Evolutionary conservation across 2,797 vertebrate species (phyloP), one percentile per base, ranked within the genome.

Genomic region (Liparis tanakae): DNA sequence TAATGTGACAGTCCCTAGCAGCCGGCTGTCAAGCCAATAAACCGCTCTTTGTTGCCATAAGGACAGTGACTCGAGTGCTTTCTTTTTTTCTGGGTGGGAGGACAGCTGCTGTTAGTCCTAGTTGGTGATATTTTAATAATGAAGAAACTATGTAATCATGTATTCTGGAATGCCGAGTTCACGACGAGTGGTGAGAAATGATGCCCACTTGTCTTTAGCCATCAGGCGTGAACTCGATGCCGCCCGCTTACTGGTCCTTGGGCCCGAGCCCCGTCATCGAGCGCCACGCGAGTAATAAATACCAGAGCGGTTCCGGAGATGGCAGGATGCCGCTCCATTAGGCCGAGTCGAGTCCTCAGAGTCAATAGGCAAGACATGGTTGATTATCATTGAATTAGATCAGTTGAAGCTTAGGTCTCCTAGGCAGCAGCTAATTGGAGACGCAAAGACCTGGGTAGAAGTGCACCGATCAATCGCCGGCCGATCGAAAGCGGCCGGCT

Each of bases 1-100:
- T 83, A 89, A 91, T 87, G 88, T 87, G 88, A 84, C 81, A 70
- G 84, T 83, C 82, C 43, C 69, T 76, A 85, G 88, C 81, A 83
- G 78, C 17, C 50, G 36, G 37, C 83, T 74, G 85, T 85, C 81
- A 48, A 78, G 71, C 72, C 75, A 82, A 82, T 86, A 84, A 85
- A 76, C 71, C 56, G 15, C 58, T 72, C 85, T 85, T 83, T 85
- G 85, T 85, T 83, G 67, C 58, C 39, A 30, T 58, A 63, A 81
- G 64, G 78, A 81, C 72, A 78, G 72, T 79, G 72, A 73, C 81
- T 74, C 53, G 25, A 59, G 54, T 72, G 70, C 13, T 17, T 67
- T 48, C 18, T 48, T 48, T 76, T 79, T 30, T 30, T 2, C 25
- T 70, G 77, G 55, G 12, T 70, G 78, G 25, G 25, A 30, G 25